Evolutionary conservation across 35 echinoderm and acorn worm species (phyloP).

Genomic region (Anneissia japonica): DNA sequence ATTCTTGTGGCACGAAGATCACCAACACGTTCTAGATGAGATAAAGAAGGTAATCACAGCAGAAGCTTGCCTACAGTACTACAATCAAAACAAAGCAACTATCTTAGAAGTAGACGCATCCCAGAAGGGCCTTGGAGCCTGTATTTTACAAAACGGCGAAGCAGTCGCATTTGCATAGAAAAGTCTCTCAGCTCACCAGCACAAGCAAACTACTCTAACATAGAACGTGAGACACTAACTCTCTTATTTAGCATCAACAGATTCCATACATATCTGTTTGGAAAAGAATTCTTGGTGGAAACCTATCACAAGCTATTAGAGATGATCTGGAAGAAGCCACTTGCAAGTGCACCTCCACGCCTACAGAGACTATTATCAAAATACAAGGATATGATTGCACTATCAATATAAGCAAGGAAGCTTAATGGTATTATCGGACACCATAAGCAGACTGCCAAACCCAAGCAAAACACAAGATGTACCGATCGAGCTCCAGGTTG

Average conservation of each 20-base stretch:
- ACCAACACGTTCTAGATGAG: background rate
- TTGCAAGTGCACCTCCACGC: conserved; percentile 41
- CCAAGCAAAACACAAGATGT: conserved; percentile 20
- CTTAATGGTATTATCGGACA: conserved; percentile 36
- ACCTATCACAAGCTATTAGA: conserved; percentile 49
- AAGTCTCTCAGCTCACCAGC: conserved; percentile 4
- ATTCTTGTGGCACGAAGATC: conserved; percentile 30
- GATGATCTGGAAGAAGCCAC: conserved; percentile 39
- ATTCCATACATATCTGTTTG: conserved; percentile 51
- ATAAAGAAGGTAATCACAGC: background rate
- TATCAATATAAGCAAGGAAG: conserved; percentile 28
- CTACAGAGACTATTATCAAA: conserved; percentile 44
- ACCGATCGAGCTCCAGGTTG: too few relatives aligned
- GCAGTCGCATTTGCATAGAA: conserved; percentile 15
- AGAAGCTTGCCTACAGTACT: conserved; percentile 27
- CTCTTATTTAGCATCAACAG: too few relatives aligned
- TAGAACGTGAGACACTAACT: too few relatives aligned
- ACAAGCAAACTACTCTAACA: conserved; percentile 36
- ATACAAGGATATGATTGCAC: conserved; percentile 52
- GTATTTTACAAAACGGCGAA: too few relatives aligned
- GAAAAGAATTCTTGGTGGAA: conserved; percentile 35
- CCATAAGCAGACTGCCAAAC: conserved; percentile 47
- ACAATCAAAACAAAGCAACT: conserved; percentile 4
- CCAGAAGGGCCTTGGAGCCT: too few relatives aligned
- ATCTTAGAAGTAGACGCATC: too few relatives aligned